Conservation (phyloP, 2,797 vertebrate genomes). For the Pteropus rufus region DNA sequence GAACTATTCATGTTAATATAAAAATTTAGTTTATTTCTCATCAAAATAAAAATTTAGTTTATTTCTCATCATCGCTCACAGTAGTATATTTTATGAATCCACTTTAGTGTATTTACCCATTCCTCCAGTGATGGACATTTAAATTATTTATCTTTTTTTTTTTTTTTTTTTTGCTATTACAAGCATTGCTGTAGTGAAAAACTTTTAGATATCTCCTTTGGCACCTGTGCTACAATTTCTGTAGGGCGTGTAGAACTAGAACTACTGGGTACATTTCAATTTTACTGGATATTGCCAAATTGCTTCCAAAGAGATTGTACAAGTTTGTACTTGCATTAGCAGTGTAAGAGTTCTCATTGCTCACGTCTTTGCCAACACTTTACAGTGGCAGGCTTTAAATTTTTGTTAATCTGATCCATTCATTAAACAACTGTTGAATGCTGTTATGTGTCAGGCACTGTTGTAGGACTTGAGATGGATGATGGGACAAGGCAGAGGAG, state of each 20-base stretch:
- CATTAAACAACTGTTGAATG: background rate
- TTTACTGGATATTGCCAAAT: background rate
- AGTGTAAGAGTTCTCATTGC: background rate
- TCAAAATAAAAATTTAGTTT: background rate
- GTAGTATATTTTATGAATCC: background rate
- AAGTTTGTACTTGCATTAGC: background rate
- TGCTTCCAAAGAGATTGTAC: background rate
- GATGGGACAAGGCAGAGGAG: background rate
- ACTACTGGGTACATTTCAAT: background rate
- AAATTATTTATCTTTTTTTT: background rate
- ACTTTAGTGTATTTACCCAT: background rate
- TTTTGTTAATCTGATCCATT: background rate
- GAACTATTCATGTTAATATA: background rate
- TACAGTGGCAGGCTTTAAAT: background rate
- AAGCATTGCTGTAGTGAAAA: background rate
- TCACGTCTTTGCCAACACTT: background rate
- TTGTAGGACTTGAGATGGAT: background rate
- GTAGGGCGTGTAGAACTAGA: background rate
- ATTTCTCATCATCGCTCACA: background rate
- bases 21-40: conserved; percentile 2
- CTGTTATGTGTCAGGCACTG: background rate
- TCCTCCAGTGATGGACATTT: background rate
- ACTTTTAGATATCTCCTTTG: background rate
- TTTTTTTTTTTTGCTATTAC: conserved; percentile 3
- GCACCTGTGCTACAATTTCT: background rate